Evolutionary conservation across 2,113 vertebrate species (phyloP), one percentile per base, ranked within the genome.

Genomic region (Myrmecophaga tridactyla): DNA sequence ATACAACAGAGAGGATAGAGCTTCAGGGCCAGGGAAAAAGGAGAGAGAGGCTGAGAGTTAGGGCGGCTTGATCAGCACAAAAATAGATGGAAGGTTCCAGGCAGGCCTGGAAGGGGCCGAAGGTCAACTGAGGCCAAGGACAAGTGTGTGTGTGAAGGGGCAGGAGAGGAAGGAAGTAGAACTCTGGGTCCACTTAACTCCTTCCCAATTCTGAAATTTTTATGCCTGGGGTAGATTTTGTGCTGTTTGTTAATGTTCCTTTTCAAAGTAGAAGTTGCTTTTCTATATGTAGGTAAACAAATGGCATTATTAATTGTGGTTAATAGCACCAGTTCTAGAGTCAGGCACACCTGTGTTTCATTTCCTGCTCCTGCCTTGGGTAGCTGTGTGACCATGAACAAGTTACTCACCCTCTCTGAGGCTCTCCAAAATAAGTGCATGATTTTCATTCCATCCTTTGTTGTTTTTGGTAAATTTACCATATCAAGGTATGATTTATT

Each of bases 381-480:
- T 15, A 21, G 29, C 86, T 58, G 5, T 56, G 70, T 48, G 85
- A 89, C 14, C 48, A 75, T 48, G 39, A 75, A 18, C 39, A 63
- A 84, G 48, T 93, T 25, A 36, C 25, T 92, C 39, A 39, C 15
- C 62, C 60, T 92, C 72, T 96, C 91, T 77, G 83, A 95, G 58
- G 56, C 23, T 18, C 70, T 91, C 63, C 36, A 34, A 88, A 90
- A 73, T 48, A 82, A 92, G 72, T 7, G n/a, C 17, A 3, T 27
- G 17, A 36, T 75, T 87, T 84, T 86, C 53, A 39, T 25, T 56
- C 17, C n/a, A 63, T 31, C 63, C 43, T 75, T 90, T 51, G 81
- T 23, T 6, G 18, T 83, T 41, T 87, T 75, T 63, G 53, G 10
- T 46, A n/a, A n/a, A n/a, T n/a, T n/a, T n/a, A n/a, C n/a, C n/a